A percentile compares a stretch with the other conserved stretches of the same genome.
Evolutionary conservation across 2,888 invertebrate species (phyloP).

Genomic region (Agonopterix alstromeriana): DNA sequence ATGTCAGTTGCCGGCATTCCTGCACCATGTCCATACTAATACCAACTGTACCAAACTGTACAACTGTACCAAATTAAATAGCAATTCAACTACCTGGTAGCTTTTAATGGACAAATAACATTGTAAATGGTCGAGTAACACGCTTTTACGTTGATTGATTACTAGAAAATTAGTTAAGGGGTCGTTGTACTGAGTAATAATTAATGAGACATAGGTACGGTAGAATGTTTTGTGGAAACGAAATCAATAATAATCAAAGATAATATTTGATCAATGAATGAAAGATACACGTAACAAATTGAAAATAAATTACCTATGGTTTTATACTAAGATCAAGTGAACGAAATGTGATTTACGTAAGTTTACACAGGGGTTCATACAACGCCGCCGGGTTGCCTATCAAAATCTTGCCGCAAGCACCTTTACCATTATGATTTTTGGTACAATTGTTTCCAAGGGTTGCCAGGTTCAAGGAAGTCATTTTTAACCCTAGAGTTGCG

Average conservation of each 20-base stretch:
- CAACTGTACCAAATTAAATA: conserved; percentile 5
- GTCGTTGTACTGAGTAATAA: conserved; percentile 1
- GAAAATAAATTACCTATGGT: too few species aligned
- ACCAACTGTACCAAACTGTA: conserved; percentile 2
- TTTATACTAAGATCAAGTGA: too few species aligned
- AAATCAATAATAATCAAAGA: not conserved
- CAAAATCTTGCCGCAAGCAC: too few species aligned
- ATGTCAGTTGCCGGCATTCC: conserved; percentile 2
- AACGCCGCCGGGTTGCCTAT: too few species aligned
- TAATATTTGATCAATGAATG: too few species aligned
- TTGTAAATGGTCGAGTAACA: not conserved
- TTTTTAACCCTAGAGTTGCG: too few species aligned
- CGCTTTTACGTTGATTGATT: conserved; percentile 1
- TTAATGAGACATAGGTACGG: not conserved
- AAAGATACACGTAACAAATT: too few species aligned
- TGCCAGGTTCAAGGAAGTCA: too few species aligned
- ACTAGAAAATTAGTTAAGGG: not conserved
- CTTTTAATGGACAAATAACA: not conserved
- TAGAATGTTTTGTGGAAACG: not conserved
- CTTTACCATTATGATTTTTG: too few species aligned
- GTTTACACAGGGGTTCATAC: too few species aligned
- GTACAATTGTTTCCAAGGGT: too few species aligned
- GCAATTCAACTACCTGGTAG: not conserved
- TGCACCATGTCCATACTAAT: conserved; percentile 6
- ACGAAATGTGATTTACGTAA: too few species aligned